Conservation (phyloP, 2,113 vertebrate genomes). For the Proteles cristata region DNA sequence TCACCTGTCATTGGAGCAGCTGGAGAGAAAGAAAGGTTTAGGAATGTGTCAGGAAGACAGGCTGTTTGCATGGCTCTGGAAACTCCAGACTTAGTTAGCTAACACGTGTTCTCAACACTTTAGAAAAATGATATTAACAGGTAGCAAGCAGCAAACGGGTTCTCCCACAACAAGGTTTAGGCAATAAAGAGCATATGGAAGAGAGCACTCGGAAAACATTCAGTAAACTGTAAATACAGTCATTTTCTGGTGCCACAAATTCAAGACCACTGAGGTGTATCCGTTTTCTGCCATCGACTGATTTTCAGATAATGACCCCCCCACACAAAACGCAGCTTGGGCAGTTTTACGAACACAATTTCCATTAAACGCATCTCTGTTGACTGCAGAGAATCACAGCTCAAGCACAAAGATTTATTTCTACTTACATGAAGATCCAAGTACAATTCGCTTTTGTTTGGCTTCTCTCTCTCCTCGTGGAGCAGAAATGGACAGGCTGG, state of each 20-base stretch:
- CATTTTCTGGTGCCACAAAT: not conserved
- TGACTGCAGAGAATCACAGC: conserved; percentile 20
- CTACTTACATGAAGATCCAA: conserved; percentile 87
- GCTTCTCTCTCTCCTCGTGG: conserved; percentile 83
- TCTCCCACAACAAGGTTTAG: not conserved
- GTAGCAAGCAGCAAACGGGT: not conserved
- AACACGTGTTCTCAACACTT: not conserved
- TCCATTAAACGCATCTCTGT: not conserved
- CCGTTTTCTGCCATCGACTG: not conserved
- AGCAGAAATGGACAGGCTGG: conserved; percentile 74
- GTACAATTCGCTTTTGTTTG: conserved; percentile 78
- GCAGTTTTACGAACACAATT: not conserved
- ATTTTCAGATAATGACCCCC: conserved; percentile 9
- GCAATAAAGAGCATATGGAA: not conserved
- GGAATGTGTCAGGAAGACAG: not conserved
- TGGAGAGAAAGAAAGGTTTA: conserved; percentile 26
- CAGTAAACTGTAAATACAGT: not conserved
- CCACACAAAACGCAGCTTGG: not conserved
- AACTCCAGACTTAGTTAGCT: not conserved
- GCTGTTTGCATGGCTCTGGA: conserved; percentile 37
- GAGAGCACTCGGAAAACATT: not conserved
- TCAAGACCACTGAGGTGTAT: not conserved
- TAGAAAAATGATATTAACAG: conserved; percentile 21
- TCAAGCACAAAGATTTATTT: conserved; percentile 44
- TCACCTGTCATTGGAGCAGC: conserved; percentile 50